phyloP scores from a whole-genome alignment of 1,140 invertebrate species.

The Hypsibius dujardini region DNA sequence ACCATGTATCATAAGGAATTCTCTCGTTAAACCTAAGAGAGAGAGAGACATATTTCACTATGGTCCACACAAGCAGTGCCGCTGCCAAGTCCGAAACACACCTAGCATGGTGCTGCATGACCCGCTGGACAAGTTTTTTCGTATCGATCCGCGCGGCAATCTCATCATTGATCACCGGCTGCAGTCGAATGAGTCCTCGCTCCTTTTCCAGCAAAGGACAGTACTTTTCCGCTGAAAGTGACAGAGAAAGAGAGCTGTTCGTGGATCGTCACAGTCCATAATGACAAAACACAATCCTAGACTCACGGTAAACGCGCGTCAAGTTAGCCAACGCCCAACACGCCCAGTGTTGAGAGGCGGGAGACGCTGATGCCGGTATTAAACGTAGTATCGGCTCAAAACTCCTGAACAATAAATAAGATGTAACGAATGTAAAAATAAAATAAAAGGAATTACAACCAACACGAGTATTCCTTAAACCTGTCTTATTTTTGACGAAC shows the following conservation, averaged over 20 bases:
- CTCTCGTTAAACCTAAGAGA: neutral
- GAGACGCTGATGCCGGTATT: slow-evolving; percentile 57
- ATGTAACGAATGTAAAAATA: neutral
- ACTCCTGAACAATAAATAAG: slow-evolving; percentile 39
- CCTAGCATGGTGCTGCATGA: neutral
- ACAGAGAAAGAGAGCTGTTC: too few species aligned
- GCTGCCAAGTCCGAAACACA: neutral
- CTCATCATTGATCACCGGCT: slow-evolving; percentile 40
- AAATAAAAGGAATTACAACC: slow-evolving; percentile 20
- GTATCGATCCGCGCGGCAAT: slow-evolving; percentile 17
- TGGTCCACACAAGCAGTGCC: neutral
- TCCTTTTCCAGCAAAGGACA: slow-evolving; percentile 65
- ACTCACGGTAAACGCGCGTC: slow-evolving; percentile 74
- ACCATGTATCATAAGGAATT: neutral
- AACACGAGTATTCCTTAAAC: too few species aligned
- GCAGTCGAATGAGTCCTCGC: slow-evolving; percentile 55
- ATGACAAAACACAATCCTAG: too few species aligned
- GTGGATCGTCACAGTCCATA: too few species aligned
- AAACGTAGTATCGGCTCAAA: slow-evolving; percentile 75
- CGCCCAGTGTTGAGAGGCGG: slow-evolving; percentile 82
- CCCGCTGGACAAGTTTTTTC: neutral
- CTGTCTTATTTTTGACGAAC: slow-evolving; percentile 27
- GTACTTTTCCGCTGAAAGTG: slow-evolving; percentile 67
- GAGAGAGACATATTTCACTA: neutral
- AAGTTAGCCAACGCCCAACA: slow-evolving; percentile 94